These are phyloP conservation scores for Rhinoptilus africanus DNA, from an alignment of 2,113 vertebrate genomes.

Conservation along the genomic window DNA sequence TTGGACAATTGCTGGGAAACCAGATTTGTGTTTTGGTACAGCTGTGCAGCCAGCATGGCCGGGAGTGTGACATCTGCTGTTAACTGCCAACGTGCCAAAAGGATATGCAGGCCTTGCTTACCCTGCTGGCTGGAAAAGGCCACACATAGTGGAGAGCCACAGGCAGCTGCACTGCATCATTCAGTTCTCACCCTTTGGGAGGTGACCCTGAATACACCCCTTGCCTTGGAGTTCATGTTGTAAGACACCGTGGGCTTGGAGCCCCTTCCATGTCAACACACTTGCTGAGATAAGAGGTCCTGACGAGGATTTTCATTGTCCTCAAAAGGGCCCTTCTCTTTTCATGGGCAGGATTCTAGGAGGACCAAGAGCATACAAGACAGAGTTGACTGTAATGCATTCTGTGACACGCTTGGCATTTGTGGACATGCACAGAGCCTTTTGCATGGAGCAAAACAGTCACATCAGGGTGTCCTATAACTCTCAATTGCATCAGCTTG, in stretches of 20 bases:
- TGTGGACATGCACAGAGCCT: background rate
- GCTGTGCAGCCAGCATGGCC: background rate
- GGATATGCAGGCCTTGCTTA: background rate
- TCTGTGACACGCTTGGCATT: background rate
- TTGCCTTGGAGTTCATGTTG: background rate
- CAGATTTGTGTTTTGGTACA: background rate
- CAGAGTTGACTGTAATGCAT: background rate
- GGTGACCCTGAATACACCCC: background rate
- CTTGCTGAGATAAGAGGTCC: background rate
- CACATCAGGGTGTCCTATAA: rapidly evolving
- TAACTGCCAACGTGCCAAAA: background rate
- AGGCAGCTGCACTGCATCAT: background rate
- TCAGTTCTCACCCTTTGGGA: background rate
- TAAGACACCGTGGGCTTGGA: background rate
- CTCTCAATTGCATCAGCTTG: background rate
- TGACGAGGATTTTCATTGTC: background rate
- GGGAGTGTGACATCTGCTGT: background rate
- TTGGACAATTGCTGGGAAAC: background rate
- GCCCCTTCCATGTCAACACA: background rate
- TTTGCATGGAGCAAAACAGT: background rate
- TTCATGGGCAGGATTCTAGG: background rate
- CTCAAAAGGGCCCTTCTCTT: background rate
- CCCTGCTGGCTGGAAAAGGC: background rate
- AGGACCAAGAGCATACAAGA: background rate
- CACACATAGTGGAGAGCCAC: background rate